A percentile compares a stretch with the other conserved stretches of the same genome.
These are phyloP conservation scores for Pseudococcus jackbeardsleyi DNA, from an alignment of 2,888 invertebrate genomes.

Conservation along the genomic window DNA sequence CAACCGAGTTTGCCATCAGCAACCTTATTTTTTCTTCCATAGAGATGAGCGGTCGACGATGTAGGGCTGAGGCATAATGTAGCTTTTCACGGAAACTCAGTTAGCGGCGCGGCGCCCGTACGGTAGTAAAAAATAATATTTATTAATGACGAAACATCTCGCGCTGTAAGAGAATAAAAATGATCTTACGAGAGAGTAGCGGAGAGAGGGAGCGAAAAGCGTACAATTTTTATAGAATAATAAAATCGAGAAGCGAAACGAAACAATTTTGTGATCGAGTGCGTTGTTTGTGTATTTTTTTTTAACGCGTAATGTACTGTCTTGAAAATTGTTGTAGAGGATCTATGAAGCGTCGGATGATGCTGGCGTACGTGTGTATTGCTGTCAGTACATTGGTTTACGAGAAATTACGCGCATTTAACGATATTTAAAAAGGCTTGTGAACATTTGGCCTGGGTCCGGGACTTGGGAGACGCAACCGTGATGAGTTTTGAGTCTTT, in stretches of 20 bases:
- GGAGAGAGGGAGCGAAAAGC: not conserved
- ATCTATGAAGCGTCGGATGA: no score
- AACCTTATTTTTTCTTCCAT: not conserved
- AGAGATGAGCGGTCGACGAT: not conserved
- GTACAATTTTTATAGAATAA: conserved; percentile 16
- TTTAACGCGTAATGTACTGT: not conserved
- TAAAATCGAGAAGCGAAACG: not conserved
- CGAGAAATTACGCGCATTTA: not conserved
- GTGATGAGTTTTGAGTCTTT: conserved; percentile 13
- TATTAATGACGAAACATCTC: conserved; percentile 23
- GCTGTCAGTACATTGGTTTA: not conserved
- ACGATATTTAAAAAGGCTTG: conserved; percentile 27
- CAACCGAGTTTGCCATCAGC: not conserved
- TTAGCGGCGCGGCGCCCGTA: conserved; percentile 19
- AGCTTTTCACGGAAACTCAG: not conserved
- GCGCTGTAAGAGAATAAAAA: not conserved
- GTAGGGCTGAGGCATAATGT: not conserved
- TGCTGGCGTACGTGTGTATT: not conserved
- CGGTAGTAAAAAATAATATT: not conserved
- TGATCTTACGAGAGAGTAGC: not conserved
- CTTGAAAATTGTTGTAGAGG: not conserved
- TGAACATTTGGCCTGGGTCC: conserved; percentile 12
- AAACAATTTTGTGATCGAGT: not conserved
- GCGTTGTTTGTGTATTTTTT: not conserved
- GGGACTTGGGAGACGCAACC: not conserved